Conservation (phyloP, 2,113 vertebrate species). For the Glaucidium brasilianum region DNA sequence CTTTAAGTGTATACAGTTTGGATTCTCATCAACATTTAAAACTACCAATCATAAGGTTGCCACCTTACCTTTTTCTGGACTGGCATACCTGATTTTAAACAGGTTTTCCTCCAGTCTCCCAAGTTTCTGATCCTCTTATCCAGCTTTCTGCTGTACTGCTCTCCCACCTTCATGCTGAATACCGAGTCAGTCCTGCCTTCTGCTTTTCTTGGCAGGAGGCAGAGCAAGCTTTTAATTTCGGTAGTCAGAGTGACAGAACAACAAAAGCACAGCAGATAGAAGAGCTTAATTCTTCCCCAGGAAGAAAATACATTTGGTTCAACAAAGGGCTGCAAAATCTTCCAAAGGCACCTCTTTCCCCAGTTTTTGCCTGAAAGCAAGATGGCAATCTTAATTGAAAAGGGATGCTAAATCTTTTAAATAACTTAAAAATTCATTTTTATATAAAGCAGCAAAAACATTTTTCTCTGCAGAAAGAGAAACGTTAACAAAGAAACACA, state of each 20-base stretch:
- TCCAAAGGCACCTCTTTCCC: conserved; percentile 47
- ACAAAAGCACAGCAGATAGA: conserved; percentile 49
- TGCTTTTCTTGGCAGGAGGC: conserved; percentile 45
- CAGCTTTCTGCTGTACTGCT: conserved; percentile 16
- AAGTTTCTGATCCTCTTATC: conserved; percentile 29
- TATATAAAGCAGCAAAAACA: conserved; percentile 82
- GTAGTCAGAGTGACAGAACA: conserved; percentile 52
- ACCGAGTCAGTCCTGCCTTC: conserved; percentile 10
- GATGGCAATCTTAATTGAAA: conserved; percentile 79
- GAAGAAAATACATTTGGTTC: conserved; percentile 59
- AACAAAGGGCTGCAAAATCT: conserved; percentile 34
- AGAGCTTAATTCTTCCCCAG: conserved; percentile 60
- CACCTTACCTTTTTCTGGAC: conserved; percentile 70
- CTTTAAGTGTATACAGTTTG: conserved; percentile 56
- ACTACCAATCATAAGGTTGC: conserved; percentile 77
- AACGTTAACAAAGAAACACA: conserved; percentile 73
- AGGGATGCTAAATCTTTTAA: conserved; percentile 74
- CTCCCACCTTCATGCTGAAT: conserved; percentile 17
- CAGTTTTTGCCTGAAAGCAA: conserved; percentile 67
- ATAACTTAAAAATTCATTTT: conserved; percentile 81
- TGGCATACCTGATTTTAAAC: conserved; percentile 46
- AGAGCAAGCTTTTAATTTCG: conserved; percentile 39
- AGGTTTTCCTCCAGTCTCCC: conserved; percentile 37
- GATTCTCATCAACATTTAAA: conserved; percentile 69
- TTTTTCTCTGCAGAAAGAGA: conserved; percentile 76